A percentile compares a stretch with the other conserved stretches of the same genome.
Conservation (phyloP, 1,140 invertebrate genomes). For the Ephestia elutella region DNA sequence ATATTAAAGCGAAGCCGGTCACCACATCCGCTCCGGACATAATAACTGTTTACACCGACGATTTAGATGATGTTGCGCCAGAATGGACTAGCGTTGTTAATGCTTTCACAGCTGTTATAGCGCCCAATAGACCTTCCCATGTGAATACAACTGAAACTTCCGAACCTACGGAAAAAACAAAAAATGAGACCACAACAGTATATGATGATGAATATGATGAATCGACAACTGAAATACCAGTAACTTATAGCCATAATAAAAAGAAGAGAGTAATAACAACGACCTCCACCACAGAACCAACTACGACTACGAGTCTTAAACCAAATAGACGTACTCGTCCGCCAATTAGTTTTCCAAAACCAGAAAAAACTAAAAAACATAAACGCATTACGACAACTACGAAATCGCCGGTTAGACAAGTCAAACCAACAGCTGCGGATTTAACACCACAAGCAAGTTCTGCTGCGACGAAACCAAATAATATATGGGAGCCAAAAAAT, state of each 20-base stretch:
- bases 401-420: slow-evolving; percentile 25
- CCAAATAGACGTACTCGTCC: slow-evolving; percentile 60
- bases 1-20: slow-evolving; percentile 31
- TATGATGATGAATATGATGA: neutral
- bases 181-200: slow-evolving; percentile 25
- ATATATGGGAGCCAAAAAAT: slow-evolving; percentile 21
- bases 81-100: slow-evolving; percentile 55
- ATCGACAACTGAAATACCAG: neutral
- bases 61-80: slow-evolving; percentile 30
- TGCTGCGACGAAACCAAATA: slow-evolving; percentile 33
- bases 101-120: slow-evolving; percentile 57
- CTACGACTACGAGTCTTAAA: slow-evolving; percentile 40
- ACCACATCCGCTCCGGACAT: slow-evolving; percentile 52
- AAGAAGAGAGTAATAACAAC: slow-evolving; percentile 27
- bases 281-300: slow-evolving; percentile 26
- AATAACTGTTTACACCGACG: slow-evolving; percentile 40
- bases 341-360: slow-evolving; percentile 55
- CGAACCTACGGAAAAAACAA: slow-evolving; percentile 25
- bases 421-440: slow-evolving; percentile 31
- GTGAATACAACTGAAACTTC: slow-evolving; percentile 26
- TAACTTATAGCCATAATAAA: slow-evolving; percentile 8
- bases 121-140: slow-evolving; percentile 19
- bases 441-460: slow-evolving; percentile 48
- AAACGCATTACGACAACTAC: slow-evolving; percentile 50
- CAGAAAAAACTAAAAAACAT: slow-evolving; percentile 59